These are phyloP conservation scores for Sclerurus mexicanus DNA, from an alignment of 2,113 vertebrate species.

Conservation along the genomic window DNA sequence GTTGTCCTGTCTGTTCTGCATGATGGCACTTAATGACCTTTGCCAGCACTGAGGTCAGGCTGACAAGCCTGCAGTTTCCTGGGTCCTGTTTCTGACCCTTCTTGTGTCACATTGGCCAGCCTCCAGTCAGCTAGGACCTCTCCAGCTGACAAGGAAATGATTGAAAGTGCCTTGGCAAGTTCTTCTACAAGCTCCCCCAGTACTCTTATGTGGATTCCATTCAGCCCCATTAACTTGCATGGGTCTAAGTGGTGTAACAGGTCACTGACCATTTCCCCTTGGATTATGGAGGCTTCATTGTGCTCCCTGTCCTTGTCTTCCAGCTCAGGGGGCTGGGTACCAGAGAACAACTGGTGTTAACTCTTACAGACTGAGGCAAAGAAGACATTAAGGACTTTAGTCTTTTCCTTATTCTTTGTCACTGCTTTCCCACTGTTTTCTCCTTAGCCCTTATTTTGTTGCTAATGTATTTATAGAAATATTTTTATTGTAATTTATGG, in stretches of 20 bases:
- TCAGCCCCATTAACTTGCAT: background rate
- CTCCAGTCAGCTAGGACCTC: background rate
- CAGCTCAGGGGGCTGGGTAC: background rate
- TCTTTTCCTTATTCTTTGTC: background rate
- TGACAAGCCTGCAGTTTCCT: background rate
- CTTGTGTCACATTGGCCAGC: background rate
- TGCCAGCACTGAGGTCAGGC: background rate
- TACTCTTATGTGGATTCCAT: background rate
- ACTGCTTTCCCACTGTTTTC: background rate
- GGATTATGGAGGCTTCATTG: background rate
- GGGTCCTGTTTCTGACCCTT: background rate
- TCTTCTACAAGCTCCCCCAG: background rate
- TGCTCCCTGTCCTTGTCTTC: background rate
- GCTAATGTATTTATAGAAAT: background rate
- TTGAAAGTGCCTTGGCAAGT: background rate
- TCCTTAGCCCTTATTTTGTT: background rate
- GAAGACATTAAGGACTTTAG: background rate
- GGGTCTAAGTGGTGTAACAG: background rate
- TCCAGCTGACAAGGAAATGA: background rate
- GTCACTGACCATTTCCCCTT: background rate
- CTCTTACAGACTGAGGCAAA: background rate
- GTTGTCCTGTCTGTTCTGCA: background rate
- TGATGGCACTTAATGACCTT: background rate
- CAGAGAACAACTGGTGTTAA: background rate
- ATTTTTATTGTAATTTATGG: background rate